These are phyloP conservation scores for Dendrolimus kikuchii DNA, from an alignment of 1,140 invertebrate species.

Conservation along the genomic window DNA sequence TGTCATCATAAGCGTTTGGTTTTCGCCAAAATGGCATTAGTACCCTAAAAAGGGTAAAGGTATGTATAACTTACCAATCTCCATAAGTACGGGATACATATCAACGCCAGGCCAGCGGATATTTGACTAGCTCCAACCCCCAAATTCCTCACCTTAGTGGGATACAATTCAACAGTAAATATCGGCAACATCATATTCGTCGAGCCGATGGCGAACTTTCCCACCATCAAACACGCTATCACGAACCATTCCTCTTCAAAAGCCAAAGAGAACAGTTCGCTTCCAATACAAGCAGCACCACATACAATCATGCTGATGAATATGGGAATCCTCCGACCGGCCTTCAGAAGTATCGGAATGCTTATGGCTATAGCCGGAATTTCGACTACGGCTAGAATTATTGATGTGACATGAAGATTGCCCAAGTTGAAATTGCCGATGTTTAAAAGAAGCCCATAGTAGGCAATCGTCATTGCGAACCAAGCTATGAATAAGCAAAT, in stretches of 20 bases:
- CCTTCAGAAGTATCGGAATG: constrained; percentile 79
- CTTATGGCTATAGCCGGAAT: constrained; percentile 81
- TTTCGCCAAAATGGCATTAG: background rate
- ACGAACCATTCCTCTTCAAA: constrained; percentile 73
- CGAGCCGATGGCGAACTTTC: constrained; percentile 80
- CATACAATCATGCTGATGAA: constrained; percentile 76
- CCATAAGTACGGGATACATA: constrained; percentile 82
- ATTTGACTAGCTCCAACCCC: constrained; percentile 82
- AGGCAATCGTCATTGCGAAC: constrained; percentile 82
- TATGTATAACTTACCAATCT: constrained; percentile 73
- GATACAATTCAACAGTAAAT: constrained; percentile 82
- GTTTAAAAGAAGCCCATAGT: constrained; percentile 82
- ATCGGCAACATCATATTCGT: constrained; percentile 82
- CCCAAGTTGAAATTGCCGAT: constrained; percentile 80
- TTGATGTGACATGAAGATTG: constrained; percentile 79
- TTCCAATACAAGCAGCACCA: constrained; percentile 77
- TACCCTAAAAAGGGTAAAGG: background rate
- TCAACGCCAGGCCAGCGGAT: constrained; percentile 78
- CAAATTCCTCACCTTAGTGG: constrained; percentile 81
- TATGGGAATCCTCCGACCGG: constrained; percentile 79
- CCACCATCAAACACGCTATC: constrained; percentile 76
- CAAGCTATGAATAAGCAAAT: constrained; percentile 79
- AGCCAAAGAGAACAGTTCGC: constrained; percentile 66
- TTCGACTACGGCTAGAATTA: constrained; percentile 79
- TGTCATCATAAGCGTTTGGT: no score